Base-by-base conservation (phyloP, 2,113 vertebrate genomes). In the Ancistrus triradiatus region DNA sequence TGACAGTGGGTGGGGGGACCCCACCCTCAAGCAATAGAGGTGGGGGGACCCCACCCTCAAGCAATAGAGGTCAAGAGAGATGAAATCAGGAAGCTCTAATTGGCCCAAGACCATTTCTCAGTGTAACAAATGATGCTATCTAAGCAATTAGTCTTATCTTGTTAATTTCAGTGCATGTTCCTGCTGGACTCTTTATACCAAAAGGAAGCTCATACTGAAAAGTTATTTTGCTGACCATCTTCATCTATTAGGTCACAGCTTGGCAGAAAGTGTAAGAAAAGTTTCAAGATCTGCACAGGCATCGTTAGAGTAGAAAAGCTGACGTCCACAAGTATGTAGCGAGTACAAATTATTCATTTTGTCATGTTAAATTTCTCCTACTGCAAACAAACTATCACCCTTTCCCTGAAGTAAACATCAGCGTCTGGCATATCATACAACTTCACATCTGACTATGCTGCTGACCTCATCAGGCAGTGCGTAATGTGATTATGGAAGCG, bases 61-160 rank as follows among this genome's bases (percentile, higher is more conserved):
- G n/a, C n/a, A n/a, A n/a, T n/a, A n/a, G n/a, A n/a, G n/a, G n/a
- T n/a, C n/a, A n/a, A n/a, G n/a, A n/a, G n/a, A n/a, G n/a, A n/a
- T n/a, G n/a, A n/a, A 4, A 31, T 31, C 27, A 4, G 27, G 22
- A 69, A 47, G 15, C 31, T 3, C 58, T 35, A 15, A 24, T 49
- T 44, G 25, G 66, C 49, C 25, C 33, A 33, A 50, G 25, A 50
- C 58, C 69, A 62, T 52, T 72, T 72, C 57, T n/a, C n/a, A n/a
- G n/a, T n/a, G n/a, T n/a, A n/a, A n/a, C n/a, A n/a, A n/a, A n/a
- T n/a, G n/a, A n/a, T n/a, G n/a, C n/a, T n/a, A n/a, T n/a, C n/a
- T n/a, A n/a, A n/a, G n/a, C n/a, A n/a, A n/a, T n/a, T n/a, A 65
- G 24, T 21, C 27, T 21, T 13, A 15, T 50, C 57, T 46, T 44